Conservation (phyloP, 2,888 invertebrate species). For the Phyllotreta striolata region DNA sequence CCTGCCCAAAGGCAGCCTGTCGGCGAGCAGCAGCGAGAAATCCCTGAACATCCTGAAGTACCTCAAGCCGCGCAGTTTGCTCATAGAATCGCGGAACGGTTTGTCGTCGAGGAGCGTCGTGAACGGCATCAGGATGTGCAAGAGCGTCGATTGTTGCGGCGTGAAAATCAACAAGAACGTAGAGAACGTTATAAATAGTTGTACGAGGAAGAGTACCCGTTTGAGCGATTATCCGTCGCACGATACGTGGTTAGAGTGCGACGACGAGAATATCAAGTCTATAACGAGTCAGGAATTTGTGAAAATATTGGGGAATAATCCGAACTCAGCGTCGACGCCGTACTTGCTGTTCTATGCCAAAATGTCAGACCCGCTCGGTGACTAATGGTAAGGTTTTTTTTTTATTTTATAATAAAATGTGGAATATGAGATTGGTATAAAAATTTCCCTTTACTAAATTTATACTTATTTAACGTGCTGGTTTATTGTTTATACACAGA, state of each 20-base stretch:
- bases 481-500: not conserved
- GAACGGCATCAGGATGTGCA: conserved; percentile 61
- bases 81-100: conserved; percentile 53
- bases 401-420: not conserved
- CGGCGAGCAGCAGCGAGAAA: conserved; percentile 56
- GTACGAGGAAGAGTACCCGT: conserved; percentile 50
- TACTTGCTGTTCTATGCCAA: conserved; percentile 83
- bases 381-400: conserved; percentile 36
- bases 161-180: conserved; percentile 61
- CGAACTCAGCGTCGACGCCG: conserved; percentile 82
- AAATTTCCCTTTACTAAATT: conserved; percentile 6
- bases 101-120: conserved; percentile 45
- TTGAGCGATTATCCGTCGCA: conserved; percentile 47
- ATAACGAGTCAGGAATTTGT: conserved; percentile 81
- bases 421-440: conserved; percentile 21
- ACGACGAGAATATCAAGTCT: conserved; percentile 84
- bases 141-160: conserved; percentile 68
- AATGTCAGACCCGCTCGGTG: conserved; percentile 44
- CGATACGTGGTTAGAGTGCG: conserved; percentile 81
- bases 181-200: conserved; percentile 55
- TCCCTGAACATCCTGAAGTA: conserved; percentile 57
- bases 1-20: conserved; percentile 53
- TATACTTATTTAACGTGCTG: not conserved
- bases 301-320: conserved; percentile 77
- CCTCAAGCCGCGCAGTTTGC: conserved; percentile 53